phyloP scores from a whole-genome alignment of 2,113 vertebrate genomes.

The Cyanoramphus novaezelandiae region DNA sequence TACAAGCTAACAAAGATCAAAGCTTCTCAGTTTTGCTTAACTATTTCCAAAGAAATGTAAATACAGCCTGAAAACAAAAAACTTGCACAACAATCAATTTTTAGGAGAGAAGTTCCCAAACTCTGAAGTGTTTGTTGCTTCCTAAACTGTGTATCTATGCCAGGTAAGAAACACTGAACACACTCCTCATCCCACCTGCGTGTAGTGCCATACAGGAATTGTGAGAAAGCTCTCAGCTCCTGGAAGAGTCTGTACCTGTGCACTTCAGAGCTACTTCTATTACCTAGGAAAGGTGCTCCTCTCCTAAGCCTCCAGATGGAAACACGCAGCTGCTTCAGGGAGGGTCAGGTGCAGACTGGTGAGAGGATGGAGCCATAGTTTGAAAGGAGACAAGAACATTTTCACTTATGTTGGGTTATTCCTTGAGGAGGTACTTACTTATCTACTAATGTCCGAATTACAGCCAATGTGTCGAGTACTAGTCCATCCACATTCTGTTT shows the following conservation, averaged over 20 bases:
- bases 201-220: not conserved
- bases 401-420: not conserved
- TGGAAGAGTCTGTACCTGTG: not conserved
- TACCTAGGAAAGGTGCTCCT: conserved; percentile 50
- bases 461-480: conserved; percentile 95
- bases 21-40: conserved; percentile 36
- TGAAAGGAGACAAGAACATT: conserved; percentile 53
- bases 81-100: not conserved
- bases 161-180: not conserved
- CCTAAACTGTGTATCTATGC: not conserved
- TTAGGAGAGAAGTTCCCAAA: not conserved
- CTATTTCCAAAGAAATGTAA: conserved; percentile 12
- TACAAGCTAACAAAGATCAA: conserved; percentile 22
- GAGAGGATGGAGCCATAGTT: conserved; percentile 50
- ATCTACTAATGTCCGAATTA: conserved; percentile 97
- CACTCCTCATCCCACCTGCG: not conserved
- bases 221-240: conserved; percentile 22
- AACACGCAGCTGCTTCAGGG: not conserved
- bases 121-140: not conserved
- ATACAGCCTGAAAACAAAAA: conserved; percentile 26
- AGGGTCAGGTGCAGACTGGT: conserved; percentile 11
- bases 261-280: conserved; percentile 18
- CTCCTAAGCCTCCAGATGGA: conserved; percentile 47
- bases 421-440: conserved; percentile 85
- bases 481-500: conserved; percentile 97